These are phyloP conservation scores for Basileuterus tristriatus DNA, from an alignment of 2,797 vertebrate genomes.

Conservation along the genomic window DNA sequence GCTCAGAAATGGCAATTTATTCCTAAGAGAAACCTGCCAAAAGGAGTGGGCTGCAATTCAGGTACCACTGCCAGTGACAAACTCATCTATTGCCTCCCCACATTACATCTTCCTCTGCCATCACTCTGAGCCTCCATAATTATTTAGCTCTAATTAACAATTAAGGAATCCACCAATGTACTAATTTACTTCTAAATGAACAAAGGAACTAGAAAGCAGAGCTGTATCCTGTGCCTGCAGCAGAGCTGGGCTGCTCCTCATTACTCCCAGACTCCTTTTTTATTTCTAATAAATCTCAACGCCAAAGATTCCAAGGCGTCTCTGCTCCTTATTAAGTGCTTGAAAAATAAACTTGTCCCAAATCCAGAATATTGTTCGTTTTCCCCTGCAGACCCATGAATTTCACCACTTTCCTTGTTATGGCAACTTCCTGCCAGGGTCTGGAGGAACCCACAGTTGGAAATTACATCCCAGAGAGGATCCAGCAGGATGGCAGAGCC, in stretches of 20 bases:
- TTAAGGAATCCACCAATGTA: not conserved
- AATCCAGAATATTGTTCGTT: not conserved
- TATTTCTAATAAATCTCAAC: not conserved
- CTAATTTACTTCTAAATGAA: not conserved
- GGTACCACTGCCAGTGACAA: not conserved
- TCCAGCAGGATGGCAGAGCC: not conserved
- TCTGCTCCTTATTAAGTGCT: conserved; percentile 41
- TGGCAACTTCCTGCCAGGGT: accelerated
- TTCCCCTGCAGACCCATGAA: not conserved
- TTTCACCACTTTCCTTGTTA: not conserved
- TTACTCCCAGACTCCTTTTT: not conserved
- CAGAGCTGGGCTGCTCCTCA: conserved; percentile 8
- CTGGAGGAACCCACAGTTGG: not conserved
- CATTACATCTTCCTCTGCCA: not conserved
- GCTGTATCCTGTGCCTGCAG: not conserved
- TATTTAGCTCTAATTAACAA: not conserved
- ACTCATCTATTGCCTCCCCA: not conserved
- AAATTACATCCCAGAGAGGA: not conserved
- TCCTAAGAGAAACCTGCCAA: not conserved
- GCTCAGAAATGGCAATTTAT: not conserved
- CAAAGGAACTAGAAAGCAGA: not conserved
- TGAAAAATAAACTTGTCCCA: conserved; percentile 4
- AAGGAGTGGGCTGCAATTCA: not conserved
- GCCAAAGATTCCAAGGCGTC: not conserved
- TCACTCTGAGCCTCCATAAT: not conserved